Base-by-base conservation (phyloP, 2,797 vertebrate genomes). In the Netta rufina region DNA sequence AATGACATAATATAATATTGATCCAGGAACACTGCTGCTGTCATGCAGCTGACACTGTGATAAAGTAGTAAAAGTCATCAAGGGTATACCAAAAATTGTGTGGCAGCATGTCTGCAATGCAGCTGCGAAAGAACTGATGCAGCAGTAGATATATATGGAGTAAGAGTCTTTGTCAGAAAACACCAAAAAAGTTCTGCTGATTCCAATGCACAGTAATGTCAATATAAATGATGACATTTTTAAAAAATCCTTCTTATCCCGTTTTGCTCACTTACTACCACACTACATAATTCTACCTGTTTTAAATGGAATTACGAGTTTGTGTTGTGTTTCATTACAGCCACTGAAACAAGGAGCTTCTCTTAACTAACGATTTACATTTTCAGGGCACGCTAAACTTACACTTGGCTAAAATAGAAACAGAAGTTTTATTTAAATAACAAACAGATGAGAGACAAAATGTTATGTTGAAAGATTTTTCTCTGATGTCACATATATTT, bases 31-130 rank as follows among this genome's bases (percentile, higher is more conserved):
- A 25, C 18, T 75, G 91, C 70, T 84, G 92, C 78, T 95, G 93
- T 76, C 77, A 14, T 2, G 41, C 84, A 85, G 92, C 94, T 91
- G 92, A 84, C 92, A 80, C 91, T 10, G 76, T 62, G 79, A 88
- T 76, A 90, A 7, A 78, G 85, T 1, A n/a, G 69, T 2, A 75
- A 10, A 49, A 94, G 84, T 6, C 93, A 84, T 33, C 76, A 60
- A 90, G 85, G 60, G 15, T 27, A 24, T 13, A 69, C 62, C 82
- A 66, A 88, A 91, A 86, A 39, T 13, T 0, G 66, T 6, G 67
- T 4, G 54, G 33, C 60, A 87, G 87, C 32, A 27, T 1, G 11
- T 39, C 91, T 66, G 91, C 87, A 95, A 8, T 24, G 87, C 85
- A 89, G 84, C 87, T 87, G 82, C 49, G 13, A 30, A 72, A 77